phyloP scores from a whole-genome alignment of 2,797 vertebrate species.

The Gallinago solitaria region DNA sequence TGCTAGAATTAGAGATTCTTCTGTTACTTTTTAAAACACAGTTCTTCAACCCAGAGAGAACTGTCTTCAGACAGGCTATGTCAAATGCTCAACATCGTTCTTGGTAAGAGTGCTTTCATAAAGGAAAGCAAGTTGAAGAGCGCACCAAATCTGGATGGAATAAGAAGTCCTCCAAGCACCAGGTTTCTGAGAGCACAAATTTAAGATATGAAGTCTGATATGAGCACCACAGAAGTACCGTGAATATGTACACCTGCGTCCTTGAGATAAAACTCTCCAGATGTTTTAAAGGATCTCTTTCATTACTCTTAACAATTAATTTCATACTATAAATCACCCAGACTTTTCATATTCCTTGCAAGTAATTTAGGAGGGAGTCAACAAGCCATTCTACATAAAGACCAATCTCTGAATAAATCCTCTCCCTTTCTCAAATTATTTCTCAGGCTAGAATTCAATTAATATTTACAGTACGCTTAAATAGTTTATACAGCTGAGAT shows the following conservation, averaged over 20 bases:
- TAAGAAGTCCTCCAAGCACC: background rate
- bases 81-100: background rate
- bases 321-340: background rate
- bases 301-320: background rate
- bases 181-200: background rate
- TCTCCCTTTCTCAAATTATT: background rate
- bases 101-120: background rate
- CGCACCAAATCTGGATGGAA: background rate
- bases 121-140: background rate
- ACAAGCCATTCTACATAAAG: background rate
- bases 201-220: background rate
- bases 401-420: background rate
- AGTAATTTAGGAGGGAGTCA: background rate
- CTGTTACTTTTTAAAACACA: background rate
- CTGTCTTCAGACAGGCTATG: background rate
- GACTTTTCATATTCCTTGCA: background rate
- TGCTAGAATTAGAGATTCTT: background rate
- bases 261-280: background rate
- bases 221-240: background rate
- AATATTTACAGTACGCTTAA: background rate
- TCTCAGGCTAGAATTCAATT: background rate
- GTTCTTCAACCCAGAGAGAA: background rate
- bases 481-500: background rate
- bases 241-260: background rate
- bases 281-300: conserved; percentile 10